Percentiles rank a stretch among this genome's conserved stretches.
Conservation (phyloP, 2,113 vertebrate genomes). For the Sinocyclocheilus maitianheensis region DNA sequence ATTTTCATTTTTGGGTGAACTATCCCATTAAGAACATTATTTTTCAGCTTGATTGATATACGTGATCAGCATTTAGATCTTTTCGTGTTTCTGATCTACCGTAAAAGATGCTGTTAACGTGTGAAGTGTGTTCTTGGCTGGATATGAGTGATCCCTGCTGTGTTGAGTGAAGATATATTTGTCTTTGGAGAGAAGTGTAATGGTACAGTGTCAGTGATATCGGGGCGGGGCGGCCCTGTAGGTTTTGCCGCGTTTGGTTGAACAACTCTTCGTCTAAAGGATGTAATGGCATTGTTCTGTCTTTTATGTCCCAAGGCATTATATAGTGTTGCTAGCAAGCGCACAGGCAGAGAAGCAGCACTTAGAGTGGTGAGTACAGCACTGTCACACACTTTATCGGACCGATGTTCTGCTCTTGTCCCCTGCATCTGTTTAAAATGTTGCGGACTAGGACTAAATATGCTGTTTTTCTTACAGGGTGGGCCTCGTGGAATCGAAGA, state of each 20-base stretch:
- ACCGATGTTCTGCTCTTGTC: slow-evolving; percentile 33
- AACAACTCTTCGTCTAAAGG: slow-evolving; percentile 52
- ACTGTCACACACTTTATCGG: slow-evolving; percentile 23
- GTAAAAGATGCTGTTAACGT: neutral
- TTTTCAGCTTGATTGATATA: neutral
- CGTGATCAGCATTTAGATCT: neutral
- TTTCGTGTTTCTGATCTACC: neutral
- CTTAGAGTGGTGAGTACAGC: slow-evolving; percentile 86
- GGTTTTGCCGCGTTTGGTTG: slow-evolving; percentile 38
- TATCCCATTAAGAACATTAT: neutral
- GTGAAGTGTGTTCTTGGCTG: neutral
- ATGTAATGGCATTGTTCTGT: slow-evolving; percentile 69
- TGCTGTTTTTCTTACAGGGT: slow-evolving; percentile 72
- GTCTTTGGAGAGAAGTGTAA: neutral
- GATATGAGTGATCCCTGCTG: neutral
- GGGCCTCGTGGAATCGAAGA: slow-evolving; percentile 91
- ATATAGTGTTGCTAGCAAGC: slow-evolving; percentile 88
- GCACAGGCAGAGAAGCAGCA: slow-evolving; percentile 87
- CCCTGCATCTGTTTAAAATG: neutral
- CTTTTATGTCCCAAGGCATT: slow-evolving; percentile 90
- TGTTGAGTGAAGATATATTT: neutral
- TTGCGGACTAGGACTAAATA: slow-evolving; percentile 17
- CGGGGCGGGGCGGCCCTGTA: slow-evolving; percentile 29
- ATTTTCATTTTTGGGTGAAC: neutral
- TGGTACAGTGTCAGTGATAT: neutral